These are phyloP conservation scores for Pavo muticus DNA, from an alignment of 2,113 vertebrate genomes.

Conservation along the genomic window DNA sequence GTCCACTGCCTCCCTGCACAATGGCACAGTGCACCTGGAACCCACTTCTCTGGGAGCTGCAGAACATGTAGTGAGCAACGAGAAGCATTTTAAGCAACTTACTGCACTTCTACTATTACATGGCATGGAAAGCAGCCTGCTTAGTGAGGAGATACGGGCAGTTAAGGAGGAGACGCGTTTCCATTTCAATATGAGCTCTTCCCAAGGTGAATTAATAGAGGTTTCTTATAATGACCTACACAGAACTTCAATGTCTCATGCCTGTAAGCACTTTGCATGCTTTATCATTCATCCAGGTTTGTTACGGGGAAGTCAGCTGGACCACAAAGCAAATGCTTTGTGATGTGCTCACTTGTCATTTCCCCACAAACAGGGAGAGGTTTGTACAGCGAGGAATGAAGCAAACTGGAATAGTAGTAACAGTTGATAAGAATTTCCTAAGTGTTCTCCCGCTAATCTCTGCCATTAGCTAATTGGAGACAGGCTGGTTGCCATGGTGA, in stretches of 20 bases:
- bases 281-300: not conserved
- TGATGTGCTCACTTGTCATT: not conserved
- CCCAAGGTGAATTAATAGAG: conserved; percentile 14
- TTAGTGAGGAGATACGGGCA: not conserved
- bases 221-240: conserved; percentile 20
- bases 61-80: not conserved
- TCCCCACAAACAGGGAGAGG: not conserved
- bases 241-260: not conserved
- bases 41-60: not conserved
- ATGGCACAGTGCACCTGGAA: rapidly evolving
- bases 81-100: not conserved
- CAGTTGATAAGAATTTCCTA: not conserved
- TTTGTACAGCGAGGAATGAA: not conserved
- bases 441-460: not conserved
- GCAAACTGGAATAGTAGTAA: not conserved
- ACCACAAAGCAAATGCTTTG: not conserved
- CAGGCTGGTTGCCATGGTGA: conserved; percentile 44
- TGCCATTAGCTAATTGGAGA: not conserved
- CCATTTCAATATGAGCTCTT: not conserved
- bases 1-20: rapidly evolving
- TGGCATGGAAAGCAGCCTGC: not conserved
- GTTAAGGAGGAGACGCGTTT: not conserved
- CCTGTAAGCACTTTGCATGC: not conserved
- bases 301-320: not conserved
- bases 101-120: not conserved